Conservation (phyloP, 2,113 vertebrate species). For the Tyto alba region DNA sequence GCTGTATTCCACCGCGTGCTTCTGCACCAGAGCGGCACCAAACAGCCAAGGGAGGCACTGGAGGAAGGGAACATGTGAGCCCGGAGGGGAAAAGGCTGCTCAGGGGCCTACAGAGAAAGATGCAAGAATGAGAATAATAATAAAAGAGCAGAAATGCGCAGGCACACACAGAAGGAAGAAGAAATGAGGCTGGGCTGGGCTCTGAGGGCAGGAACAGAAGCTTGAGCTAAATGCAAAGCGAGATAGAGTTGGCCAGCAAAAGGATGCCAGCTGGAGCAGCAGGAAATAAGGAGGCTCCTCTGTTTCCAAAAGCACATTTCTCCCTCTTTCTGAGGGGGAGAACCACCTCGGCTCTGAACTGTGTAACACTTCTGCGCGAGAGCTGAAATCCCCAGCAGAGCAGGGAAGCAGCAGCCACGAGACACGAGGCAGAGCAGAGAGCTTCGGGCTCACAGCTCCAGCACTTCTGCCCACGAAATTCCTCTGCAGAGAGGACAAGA, state of each 20-base stretch:
- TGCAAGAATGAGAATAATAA: background rate
- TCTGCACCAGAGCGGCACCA: background rate
- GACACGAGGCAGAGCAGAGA: background rate
- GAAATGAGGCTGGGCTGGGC: background rate
- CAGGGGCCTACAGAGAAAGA: background rate
- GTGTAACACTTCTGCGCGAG: background rate
- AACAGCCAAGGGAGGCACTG: background rate
- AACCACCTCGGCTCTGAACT: background rate
- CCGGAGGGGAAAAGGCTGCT: background rate
- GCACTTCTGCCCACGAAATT: background rate
- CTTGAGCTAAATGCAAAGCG: background rate
- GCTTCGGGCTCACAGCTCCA: background rate
- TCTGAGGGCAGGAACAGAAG: constrained; percentile 1
- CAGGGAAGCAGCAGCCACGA: background rate
- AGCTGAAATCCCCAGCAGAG: background rate
- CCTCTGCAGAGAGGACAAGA: background rate
- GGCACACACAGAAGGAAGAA: background rate
- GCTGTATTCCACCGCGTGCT: background rate
- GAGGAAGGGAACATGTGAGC: background rate
- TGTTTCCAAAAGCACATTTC: constrained; percentile 16
- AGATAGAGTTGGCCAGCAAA: constrained; percentile 7
- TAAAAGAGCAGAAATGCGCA: background rate
- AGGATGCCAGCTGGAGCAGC: constrained; percentile 44
- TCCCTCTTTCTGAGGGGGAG: background rate
- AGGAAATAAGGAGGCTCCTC: constrained; percentile 35